Conservation (phyloP, 2,888 invertebrate species). For the Tachystola acroxantha region DNA sequence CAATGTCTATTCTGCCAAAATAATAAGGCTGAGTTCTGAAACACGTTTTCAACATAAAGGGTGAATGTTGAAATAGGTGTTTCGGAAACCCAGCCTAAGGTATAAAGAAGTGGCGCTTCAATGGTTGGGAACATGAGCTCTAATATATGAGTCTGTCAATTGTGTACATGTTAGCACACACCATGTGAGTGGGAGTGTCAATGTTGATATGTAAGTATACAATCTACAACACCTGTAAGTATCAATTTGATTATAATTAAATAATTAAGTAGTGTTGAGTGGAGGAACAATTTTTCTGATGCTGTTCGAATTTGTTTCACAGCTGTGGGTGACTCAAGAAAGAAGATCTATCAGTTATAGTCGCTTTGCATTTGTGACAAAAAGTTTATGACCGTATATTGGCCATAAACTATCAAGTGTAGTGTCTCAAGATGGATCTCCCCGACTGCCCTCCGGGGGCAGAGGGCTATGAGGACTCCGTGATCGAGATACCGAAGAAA, state of each 20-base stretch:
- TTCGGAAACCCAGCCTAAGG: too few species aligned
- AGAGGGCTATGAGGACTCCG: conserved; percentile 67
- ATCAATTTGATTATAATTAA: conserved; percentile 44
- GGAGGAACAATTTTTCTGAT: conserved; percentile 22
- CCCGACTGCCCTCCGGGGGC: conserved; percentile 71
- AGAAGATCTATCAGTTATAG: conserved; percentile 31
- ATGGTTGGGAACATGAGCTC: too few species aligned
- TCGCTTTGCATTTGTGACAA: conserved; percentile 35
- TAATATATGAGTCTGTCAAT: too few species aligned
- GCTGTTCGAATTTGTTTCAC: conserved; percentile 40
- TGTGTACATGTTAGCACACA: conserved; percentile 4
- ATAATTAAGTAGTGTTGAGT: conserved; percentile 23
- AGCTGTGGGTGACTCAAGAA: conserved; percentile 36
- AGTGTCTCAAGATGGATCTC: conserved; percentile 68
- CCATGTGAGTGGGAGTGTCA: conserved; percentile 23
- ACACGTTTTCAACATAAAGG: too few species aligned
- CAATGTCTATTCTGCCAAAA: too few species aligned
- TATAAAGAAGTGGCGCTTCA: too few species aligned
- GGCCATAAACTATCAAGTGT: conserved; percentile 69
- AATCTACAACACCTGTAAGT: conserved; percentile 37
- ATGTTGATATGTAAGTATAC: conserved; percentile 30
- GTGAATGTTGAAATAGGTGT: too few species aligned
- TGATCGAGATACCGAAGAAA: conserved; percentile 58
- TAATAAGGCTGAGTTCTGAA: too few species aligned
- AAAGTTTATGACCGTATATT: conserved; percentile 53